Evolutionary conservation across 64 coral and sea anemone species (phyloP), one percentile per base, ranked within the genome.

Genomic region (Montipora efflorescens): DNA sequence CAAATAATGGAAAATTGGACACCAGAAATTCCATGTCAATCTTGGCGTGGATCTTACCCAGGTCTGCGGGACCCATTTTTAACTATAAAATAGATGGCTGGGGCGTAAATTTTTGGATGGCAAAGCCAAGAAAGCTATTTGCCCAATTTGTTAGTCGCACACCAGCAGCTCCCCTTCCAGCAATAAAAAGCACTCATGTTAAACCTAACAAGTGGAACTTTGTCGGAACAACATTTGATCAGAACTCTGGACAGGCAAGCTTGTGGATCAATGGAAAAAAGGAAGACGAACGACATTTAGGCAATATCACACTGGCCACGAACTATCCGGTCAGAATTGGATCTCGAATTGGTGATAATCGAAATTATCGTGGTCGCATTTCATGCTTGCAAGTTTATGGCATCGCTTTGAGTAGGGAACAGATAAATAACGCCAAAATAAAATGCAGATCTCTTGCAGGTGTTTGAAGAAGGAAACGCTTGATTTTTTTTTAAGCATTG

Each of bases 241-340:
- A 71, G 47, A 79, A 74, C 2, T 53, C 83, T 80, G 83, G 92
- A 36, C 2, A 13, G 48, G 83, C 76, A 68, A 93, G 51, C 10
- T 78, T 93, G 20, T 93, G 58, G 74, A 62, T 88, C 19, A 88
- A 93, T 47, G 84, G 83, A 59, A 93, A 74, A 14, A 59, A 43
- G 9, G 62, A 70, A 12, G 76, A 79, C 6, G n/a, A 36, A 2
- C 48, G 44, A 49, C 15, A 58, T 15, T 73, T 93, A 10, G 92
- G 92, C 7, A 68, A 52, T 23, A 80, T 88, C n/a, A 50, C 46
- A 11, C 75, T 93, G 7, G 75, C 75, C 4, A 93, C 83, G 10
- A 88, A 75, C 15, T 76, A 75, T 25, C 75, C 91, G 47, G 77
- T 93, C 12, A 88, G 92, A 59, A 50, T 93, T 19, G 92, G 92